Evolutionary conservation across 2,888 invertebrate genomes (phyloP).

Genomic region (Miltochrista miniata): DNA sequence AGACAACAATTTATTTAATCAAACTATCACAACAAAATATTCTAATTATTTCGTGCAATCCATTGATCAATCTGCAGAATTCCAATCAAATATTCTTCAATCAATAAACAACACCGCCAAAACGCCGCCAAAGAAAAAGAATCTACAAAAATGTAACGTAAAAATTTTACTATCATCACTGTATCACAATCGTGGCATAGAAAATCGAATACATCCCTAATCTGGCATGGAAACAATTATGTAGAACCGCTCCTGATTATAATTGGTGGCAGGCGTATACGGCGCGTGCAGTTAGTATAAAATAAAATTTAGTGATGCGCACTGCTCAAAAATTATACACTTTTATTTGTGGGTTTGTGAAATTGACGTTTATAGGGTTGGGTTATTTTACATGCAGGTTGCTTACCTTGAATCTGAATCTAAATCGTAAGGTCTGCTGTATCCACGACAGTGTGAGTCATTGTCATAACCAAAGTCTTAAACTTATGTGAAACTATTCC

Average conservation of each 20-base stretch:
- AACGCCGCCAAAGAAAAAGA: constrained; percentile 4
- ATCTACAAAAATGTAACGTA: constrained; percentile 9
- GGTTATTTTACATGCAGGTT: background rate
- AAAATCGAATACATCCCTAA: constrained; percentile 43
- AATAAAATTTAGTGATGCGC: constrained; percentile 55
- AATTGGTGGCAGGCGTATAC: constrained; percentile 55
- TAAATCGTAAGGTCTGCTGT: no score
- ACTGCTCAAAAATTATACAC: constrained; percentile 47
- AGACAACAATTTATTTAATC: background rate
- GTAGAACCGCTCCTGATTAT: constrained; percentile 55
- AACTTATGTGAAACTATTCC: no score
- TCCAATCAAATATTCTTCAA: constrained; percentile 15
- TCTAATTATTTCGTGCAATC: constrained; percentile 5
- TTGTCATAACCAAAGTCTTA: no score
- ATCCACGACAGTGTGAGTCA: no score
- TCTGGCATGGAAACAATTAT: constrained; percentile 62
- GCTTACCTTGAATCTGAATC: no score
- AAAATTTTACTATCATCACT: constrained; percentile 13
- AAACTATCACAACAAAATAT: constrained; percentile 2
- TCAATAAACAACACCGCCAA: constrained; percentile 12
- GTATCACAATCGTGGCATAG: constrained; percentile 35
- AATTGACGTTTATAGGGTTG: constrained; percentile 40
- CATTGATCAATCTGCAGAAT: constrained; percentile 1
- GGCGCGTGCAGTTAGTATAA: constrained; percentile 49
- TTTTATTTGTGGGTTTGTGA: constrained; percentile 55